Conservation (phyloP, 1,140 invertebrate genomes). For the Macrobrachium nipponense region DNA sequence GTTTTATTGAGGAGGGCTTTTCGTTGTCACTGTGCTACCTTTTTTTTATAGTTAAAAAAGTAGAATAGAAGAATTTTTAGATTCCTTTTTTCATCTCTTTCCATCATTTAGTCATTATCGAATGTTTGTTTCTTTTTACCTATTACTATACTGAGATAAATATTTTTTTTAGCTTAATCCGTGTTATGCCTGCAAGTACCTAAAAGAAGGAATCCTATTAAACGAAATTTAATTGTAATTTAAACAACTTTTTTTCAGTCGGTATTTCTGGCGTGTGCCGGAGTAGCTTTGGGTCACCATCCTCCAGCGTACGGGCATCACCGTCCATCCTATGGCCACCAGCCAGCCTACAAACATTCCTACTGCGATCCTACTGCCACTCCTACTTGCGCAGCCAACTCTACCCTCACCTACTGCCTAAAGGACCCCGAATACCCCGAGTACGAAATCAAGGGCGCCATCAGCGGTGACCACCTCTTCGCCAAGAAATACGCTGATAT, state of each 20-base stretch:
- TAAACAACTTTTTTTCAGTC: constrained; percentile 20
- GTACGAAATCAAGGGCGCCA: constrained; percentile 51
- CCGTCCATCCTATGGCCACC: constrained; percentile 26
- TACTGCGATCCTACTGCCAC: constrained; percentile 49
- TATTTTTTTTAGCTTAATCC: neutral
- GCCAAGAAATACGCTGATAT: constrained; percentile 54
- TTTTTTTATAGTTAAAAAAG: no score
- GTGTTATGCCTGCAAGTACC: neutral
- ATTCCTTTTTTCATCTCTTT: no score
- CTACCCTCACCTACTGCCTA: constrained; percentile 59
- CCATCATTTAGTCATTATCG: no score
- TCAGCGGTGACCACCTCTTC: constrained; percentile 36
- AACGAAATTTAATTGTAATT: neutral
- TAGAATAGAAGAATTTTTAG: no score
- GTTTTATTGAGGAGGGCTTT: no score
- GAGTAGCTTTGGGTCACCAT: constrained; percentile 8
- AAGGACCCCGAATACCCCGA: constrained; percentile 65
- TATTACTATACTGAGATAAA: no score
- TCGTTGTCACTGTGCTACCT: no score
- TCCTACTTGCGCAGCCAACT: constrained; percentile 32
- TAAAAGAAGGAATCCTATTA: neutral
- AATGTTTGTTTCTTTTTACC: no score
- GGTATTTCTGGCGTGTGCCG: constrained; percentile 46
- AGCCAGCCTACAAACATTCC: constrained; percentile 21
- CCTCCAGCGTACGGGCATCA: constrained; percentile 22